Conservation (phyloP, 2,113 vertebrate species). For the Pterocles gutturalis region DNA sequence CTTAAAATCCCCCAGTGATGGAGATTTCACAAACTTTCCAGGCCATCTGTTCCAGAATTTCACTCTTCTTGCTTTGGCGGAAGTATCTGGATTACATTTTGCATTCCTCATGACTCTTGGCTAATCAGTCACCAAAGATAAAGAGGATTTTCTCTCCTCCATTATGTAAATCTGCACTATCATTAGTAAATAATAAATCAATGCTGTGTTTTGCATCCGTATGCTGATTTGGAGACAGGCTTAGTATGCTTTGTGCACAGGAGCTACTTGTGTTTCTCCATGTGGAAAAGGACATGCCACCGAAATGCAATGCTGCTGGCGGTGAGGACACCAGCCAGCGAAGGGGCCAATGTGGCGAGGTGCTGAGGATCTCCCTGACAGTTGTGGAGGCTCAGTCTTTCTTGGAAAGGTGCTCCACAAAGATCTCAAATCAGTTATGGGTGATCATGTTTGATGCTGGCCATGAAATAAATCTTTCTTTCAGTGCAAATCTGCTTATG, state of each 20-base stretch:
- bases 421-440: accelerated
- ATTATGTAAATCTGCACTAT: not conserved
- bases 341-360: not conserved
- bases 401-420: not conserved
- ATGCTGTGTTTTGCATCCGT: not conserved
- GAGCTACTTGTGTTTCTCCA: not conserved
- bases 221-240: not conserved
- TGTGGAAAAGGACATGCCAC: not conserved
- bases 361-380: not conserved
- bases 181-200: not conserved
- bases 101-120: not conserved
- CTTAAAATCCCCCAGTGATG: not conserved
- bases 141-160: not conserved
- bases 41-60: conserved; percentile 21
- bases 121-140: not conserved
- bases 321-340: accelerated
- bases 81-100: not conserved
- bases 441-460: not conserved
- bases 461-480: not conserved
- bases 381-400: not conserved
- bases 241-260: not conserved
- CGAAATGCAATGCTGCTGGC: not conserved
- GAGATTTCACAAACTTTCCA: conserved; percentile 39
- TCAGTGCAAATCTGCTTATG: not conserved
- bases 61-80: not conserved